These are phyloP conservation scores for Epizoanthus stellaris DNA, from an alignment of 92 coral and sea anemone species.

Conservation along the genomic window DNA sequence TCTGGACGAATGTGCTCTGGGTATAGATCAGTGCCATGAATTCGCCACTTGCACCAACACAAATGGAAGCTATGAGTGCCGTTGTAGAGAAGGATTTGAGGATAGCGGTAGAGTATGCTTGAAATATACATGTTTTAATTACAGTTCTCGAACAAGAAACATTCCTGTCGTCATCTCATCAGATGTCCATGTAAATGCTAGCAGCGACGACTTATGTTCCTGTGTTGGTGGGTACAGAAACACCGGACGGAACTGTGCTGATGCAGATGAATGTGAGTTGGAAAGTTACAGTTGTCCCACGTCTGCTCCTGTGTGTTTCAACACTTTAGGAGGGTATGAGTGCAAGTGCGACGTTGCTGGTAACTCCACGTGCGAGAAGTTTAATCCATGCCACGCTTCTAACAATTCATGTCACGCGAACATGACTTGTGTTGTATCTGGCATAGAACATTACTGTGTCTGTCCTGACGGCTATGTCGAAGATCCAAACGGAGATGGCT, in stretches of 20 bases:
- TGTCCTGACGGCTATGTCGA: constrained; percentile 66
- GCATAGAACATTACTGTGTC: constrained; percentile 66
- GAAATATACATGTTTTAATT: constrained; percentile 52
- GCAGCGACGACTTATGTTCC: constrained; percentile 27
- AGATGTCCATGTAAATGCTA: neutral
- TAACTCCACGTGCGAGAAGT: constrained; percentile 60
- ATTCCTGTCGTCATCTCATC: neutral
- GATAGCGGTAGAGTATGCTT: constrained; percentile 60
- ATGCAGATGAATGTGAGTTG: constrained; percentile 61
- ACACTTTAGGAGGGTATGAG: constrained; percentile 70
- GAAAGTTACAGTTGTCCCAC: constrained; percentile 52
- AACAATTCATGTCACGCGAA: constrained; percentile 60
- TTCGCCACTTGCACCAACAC: constrained; percentile 67
- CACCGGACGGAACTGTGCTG: constrained; percentile 55
- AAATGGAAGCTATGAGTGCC: constrained; percentile 63
- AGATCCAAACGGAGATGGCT: constrained; percentile 52
- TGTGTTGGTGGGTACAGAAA: constrained; percentile 61
- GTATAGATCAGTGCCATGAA: constrained; percentile 50
- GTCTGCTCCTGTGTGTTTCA: constrained; percentile 62
- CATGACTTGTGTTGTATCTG: constrained; percentile 69
- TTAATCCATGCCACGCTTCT: constrained; percentile 59
- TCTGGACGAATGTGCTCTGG: constrained; percentile 66
- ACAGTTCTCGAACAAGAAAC: constrained; percentile 6
- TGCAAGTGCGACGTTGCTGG: constrained; percentile 67
- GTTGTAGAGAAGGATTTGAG: constrained; percentile 61